Conservation (phyloP, 2,888 invertebrate species). For the Odontocerum albicorne region DNA sequence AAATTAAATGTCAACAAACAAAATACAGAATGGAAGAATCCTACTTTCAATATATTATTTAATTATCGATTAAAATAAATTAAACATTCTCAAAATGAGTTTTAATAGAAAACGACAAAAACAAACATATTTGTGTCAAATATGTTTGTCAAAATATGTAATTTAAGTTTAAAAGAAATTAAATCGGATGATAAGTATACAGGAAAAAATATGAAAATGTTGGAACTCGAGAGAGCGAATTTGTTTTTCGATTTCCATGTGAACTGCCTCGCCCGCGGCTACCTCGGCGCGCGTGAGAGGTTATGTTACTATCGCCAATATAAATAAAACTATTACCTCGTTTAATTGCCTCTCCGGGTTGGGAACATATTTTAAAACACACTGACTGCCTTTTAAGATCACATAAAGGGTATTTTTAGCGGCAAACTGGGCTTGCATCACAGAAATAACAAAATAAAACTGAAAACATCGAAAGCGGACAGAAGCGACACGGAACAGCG, state of each 20-base stretch:
- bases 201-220: no score
- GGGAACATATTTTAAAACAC: conserved; percentile 51
- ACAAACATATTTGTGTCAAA: no score
- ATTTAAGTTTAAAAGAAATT: no score
- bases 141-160: no score
- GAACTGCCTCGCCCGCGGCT: conserved; percentile 30
- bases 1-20: no score
- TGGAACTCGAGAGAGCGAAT: no score
- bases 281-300: conserved; percentile 46
- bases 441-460: conserved; percentile 61
- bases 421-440: conserved; percentile 58
- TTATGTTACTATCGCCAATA: conserved; percentile 58
- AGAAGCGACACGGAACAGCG: conserved; percentile 67
- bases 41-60: no score
- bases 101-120: no score
- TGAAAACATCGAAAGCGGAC: conserved; percentile 62
- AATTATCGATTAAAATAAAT: no score
- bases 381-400: conserved; percentile 46
- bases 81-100: no score
- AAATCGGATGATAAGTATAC: no score
- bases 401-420: conserved; percentile 50
- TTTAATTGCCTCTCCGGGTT: conserved; percentile 46
- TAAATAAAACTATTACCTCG: conserved; percentile 58
- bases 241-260: conserved; percentile 23
- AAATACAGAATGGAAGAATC: no score